These are phyloP conservation scores for Cenopis cana DNA, from an alignment of 2,888 invertebrate genomes.

Conservation along the genomic window DNA sequence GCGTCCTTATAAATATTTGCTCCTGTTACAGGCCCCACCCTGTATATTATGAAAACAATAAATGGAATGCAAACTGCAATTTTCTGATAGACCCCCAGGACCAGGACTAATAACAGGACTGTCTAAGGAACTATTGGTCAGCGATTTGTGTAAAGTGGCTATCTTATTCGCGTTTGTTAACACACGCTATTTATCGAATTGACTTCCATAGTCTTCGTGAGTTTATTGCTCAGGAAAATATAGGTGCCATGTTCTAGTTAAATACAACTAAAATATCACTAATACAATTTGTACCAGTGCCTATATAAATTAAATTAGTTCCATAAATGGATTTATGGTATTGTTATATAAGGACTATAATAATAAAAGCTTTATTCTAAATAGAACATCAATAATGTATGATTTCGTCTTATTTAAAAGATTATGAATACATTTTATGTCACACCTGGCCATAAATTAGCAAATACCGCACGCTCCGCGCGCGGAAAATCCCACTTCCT, in stretches of 20 bases:
- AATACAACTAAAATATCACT: slow-evolving; percentile 9
- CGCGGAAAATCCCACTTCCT: no score
- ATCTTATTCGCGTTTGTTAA: slow-evolving; percentile 47
- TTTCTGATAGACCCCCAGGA: not conserved
- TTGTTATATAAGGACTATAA: no score
- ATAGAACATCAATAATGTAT: not conserved
- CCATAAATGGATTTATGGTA: not conserved
- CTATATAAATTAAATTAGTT: not conserved
- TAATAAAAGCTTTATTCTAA: not conserved
- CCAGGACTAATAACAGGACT: slow-evolving; percentile 34
- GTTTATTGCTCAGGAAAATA: slow-evolving; percentile 29
- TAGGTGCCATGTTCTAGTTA: slow-evolving; percentile 24
- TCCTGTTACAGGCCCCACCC: no score
- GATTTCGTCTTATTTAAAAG: not conserved
- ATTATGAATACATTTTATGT: no score
- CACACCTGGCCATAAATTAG: no score
- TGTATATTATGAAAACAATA: no score
- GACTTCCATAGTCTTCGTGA: slow-evolving; percentile 20
- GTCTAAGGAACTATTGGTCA: slow-evolving; percentile 45
- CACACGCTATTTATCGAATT: slow-evolving; percentile 39
- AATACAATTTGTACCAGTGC: not conserved
- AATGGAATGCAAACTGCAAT: not conserved
- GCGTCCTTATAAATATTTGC: no score
- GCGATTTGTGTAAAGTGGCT: slow-evolving; percentile 48
- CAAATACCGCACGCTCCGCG: no score